Evolutionary conservation across 92 coral and sea anemone species (phyloP).

Genomic region (Pocillopora grandis): DNA sequence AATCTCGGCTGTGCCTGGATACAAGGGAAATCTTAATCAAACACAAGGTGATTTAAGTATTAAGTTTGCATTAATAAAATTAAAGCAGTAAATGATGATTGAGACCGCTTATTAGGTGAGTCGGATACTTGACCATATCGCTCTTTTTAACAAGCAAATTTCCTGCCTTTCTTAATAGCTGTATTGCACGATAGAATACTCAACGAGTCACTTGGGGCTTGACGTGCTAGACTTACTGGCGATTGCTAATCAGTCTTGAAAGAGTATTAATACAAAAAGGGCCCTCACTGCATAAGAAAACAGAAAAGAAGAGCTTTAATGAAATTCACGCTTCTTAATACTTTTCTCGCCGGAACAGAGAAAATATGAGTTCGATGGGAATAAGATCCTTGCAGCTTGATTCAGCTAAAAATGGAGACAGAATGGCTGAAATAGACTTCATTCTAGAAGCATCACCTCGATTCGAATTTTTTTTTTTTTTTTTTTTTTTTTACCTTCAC

Average conservation of each 20-base stretch:
- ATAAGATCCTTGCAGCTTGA: neutral
- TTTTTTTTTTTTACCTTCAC: constrained; percentile 12
- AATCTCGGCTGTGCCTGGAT: neutral
- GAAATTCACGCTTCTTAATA: neutral
- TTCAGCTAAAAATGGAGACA: neutral
- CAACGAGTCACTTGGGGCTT: constrained; percentile 20
- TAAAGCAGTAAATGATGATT: neutral
- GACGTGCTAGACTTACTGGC: constrained; percentile 34
- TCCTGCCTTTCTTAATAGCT: neutral
- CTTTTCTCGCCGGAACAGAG: neutral
- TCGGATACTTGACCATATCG: neutral
- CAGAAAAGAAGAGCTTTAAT: neutral
- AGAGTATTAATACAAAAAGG: constrained; percentile 9
- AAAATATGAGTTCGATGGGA: neutral
- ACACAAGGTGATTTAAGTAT: constrained; percentile 3
- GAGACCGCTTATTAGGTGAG: neutral
- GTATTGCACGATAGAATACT: neutral
- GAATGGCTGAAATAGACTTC: neutral
- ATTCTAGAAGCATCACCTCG: neutral
- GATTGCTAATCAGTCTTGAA: constrained; percentile 35
- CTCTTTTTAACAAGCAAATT: neutral
- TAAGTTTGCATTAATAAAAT: neutral
- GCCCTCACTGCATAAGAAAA: neutral
- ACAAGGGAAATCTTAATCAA: constrained; percentile 10
- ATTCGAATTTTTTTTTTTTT: neutral